These are phyloP conservation scores for Myiotriccus ornatus DNA, from an alignment of 2,797 vertebrate genomes.

Conservation along the genomic window DNA sequence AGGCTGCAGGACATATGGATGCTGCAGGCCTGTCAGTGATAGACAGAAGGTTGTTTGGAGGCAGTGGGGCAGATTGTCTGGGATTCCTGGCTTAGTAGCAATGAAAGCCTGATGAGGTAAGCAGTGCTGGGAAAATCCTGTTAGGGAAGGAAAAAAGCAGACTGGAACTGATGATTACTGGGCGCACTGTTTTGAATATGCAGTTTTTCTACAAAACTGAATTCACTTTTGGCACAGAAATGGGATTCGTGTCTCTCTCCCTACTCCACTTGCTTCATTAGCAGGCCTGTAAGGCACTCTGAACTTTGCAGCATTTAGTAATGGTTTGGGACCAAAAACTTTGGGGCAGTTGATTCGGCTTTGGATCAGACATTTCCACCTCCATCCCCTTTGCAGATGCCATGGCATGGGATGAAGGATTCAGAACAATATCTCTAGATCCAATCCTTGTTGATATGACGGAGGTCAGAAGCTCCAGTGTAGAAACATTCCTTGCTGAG, in stretches of 20 bases:
- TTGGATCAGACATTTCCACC: not conserved
- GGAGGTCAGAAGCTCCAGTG: not conserved
- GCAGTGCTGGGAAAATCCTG: constrained; percentile 33
- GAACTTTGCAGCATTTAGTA: not conserved
- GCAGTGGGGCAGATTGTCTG: constrained; percentile 38
- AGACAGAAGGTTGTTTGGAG: constrained; percentile 32
- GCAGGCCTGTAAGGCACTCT: not conserved
- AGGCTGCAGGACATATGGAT: constrained; percentile 36
- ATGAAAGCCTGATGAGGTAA: constrained; percentile 31
- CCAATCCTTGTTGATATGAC: not conserved
- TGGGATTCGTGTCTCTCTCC: not conserved
- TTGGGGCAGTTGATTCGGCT: not conserved
- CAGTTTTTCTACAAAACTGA: not conserved
- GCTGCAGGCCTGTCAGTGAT: constrained; percentile 17
- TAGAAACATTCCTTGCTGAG: not conserved
- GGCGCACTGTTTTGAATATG: not conserved
- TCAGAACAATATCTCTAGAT: not conserved
- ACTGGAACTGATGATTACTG: not conserved
- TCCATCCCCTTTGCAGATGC: not conserved
- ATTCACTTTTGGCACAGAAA: not conserved
- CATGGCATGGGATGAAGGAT: not conserved
- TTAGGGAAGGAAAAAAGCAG: not conserved
- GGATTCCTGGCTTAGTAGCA: constrained; percentile 28
- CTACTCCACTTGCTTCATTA: not conserved
- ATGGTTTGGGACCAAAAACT: not conserved